phyloP scores from a whole-genome alignment of 2,113 vertebrate species.

The Prolemur simus region DNA sequence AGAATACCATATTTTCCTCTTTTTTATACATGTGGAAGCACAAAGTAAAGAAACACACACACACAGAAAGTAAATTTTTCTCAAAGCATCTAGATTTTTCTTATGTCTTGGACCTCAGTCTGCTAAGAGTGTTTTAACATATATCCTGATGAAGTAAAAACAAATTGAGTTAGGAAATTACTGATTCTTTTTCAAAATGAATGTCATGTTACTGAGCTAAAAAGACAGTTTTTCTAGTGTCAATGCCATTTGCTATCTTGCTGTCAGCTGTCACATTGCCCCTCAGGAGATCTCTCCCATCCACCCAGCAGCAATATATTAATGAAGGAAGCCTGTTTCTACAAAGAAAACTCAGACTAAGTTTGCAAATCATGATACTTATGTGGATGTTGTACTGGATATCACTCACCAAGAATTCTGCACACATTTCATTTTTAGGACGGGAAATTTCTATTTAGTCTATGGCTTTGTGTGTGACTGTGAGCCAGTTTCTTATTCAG shows the following conservation, averaged over 20 bases:
- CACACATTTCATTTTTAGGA: conserved; percentile 37
- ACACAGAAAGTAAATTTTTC: neutral
- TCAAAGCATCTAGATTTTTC: neutral
- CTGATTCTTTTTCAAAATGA: conserved; percentile 17
- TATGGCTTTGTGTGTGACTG: conserved; percentile 64
- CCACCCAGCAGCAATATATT: neutral
- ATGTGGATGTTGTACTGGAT: neutral
- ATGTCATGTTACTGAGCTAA: neutral
- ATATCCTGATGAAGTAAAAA: neutral
- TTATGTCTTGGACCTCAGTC: neutral
- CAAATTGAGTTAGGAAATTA: neutral
- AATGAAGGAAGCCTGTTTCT: neutral
- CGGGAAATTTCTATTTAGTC: conserved; percentile 74
- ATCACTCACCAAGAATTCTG: neutral
- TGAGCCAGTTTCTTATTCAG: conserved; percentile 47
- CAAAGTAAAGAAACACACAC: neutral
- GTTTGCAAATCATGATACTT: neutral
- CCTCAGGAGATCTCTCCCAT: neutral
- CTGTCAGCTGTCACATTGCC: neutral
- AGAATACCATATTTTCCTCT: neutral
- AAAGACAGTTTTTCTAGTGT: neutral
- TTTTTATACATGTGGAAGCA: neutral
- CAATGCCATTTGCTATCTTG: neutral
- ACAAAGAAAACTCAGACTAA: neutral
- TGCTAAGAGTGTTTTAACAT: neutral